Evolutionary conservation across 2,888 invertebrate species (phyloP), one percentile per base, ranked within the genome.

Genomic region (Drosophila leonis): DNA sequence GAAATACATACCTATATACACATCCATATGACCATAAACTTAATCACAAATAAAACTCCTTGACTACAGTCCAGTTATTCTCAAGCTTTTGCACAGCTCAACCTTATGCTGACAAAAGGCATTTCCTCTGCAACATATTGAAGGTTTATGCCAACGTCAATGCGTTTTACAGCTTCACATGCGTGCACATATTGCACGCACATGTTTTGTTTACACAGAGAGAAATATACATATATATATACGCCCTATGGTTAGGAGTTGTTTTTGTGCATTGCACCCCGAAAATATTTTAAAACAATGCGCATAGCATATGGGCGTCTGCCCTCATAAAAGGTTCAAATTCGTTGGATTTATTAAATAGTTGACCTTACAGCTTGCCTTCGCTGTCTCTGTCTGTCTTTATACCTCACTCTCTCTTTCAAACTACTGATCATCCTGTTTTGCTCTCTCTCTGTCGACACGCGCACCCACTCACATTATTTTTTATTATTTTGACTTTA

Each of bases 401-500:
- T 31, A 39, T 31, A 39, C 44, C 4, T 33, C 35, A 49, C 8
- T 24, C 39, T 33, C 29, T 27, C 33, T 20, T 12, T 13, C 18
- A 29, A 4, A 1, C 24, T n/a, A 0, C 20, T 24, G 35, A 52
- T 52, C 49, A 20, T 35, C 15, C 35, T 24, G 51, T 13, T 31
- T 18, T 7, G 31, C 6, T 59, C 12, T n/a, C 31, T 33, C 24
- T 29, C 24, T 33, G 8, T n/a, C 57, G 48, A 63, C 71, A 77
- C 77, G 77, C 77, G 78, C 75, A 75, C 51, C 65, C 62, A 62
- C 54, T 63, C 78, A 56, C 78, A 82, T 87, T 73, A 85, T 80
- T 80, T 86, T 86, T 86, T 84, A 87, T 85, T 86, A 83, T 86
- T 86, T 86, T 85, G 87, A 86, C 87, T 87, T 74, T 78, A 87